These are phyloP conservation scores for Stictonetta naevosa DNA, from an alignment of 2,113 vertebrate genomes.

Conservation along the genomic window DNA sequence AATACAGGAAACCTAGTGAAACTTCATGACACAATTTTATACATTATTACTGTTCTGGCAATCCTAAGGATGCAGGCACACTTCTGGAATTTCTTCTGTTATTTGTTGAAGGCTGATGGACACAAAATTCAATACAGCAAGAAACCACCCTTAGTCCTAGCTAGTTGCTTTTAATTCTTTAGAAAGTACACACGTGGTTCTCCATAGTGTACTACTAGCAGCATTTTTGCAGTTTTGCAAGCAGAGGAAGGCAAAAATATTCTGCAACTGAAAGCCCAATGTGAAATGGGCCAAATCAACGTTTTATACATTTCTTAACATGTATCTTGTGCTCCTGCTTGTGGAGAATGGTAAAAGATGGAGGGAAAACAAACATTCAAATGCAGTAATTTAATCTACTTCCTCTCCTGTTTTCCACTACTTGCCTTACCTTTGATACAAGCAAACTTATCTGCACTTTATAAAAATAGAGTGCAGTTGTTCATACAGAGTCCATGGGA, in stretches of 20 bases:
- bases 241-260: neutral
- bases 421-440: constrained; percentile 39
- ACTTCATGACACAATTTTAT: constrained; percentile 5
- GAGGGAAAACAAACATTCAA: constrained; percentile 34
- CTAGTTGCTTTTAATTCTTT: neutral
- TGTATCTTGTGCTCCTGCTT: constrained; percentile 7
- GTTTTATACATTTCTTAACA: constrained; percentile 9
- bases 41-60: neutral
- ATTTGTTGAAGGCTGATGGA: constrained; percentile 20
- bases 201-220: neutral
- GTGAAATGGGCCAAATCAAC: neutral
- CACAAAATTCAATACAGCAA: neutral
- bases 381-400: constrained; percentile 42
- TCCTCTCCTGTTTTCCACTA: constrained; percentile 27
- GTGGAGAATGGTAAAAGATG: neutral
- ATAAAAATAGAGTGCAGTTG: constrained; percentile 72
- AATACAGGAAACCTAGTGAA: constrained; percentile 4
- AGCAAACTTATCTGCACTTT: constrained; percentile 45
- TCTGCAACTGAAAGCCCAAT: neutral
- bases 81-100: constrained; percentile 28
- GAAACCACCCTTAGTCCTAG: neutral
- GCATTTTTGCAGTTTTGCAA: neutral
- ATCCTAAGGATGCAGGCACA: constrained; percentile 13
- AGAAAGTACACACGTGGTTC: neutral
- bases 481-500: constrained; percentile 20